Percentiles rank a stretch among this genome's conserved stretches.
Conservation (phyloP, 2,113 vertebrate species). For the Nymphicus hollandicus region DNA sequence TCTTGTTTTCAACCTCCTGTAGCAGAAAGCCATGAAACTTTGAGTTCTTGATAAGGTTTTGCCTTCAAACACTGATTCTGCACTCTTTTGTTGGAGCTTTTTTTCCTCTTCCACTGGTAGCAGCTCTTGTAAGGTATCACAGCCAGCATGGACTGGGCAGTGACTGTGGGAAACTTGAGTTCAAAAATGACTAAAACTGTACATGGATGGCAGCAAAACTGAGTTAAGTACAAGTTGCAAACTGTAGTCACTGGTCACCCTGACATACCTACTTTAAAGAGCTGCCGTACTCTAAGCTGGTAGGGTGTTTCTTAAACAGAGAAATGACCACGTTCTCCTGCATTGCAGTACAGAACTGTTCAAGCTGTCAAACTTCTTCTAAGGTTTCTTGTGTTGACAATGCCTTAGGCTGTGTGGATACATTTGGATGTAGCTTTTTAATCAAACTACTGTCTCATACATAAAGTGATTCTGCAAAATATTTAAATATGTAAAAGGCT, state of each 20-base stretch:
- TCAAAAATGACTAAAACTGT: not conserved
- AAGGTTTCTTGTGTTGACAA: not conserved
- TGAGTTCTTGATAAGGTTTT: not conserved
- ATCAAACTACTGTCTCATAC: not conserved
- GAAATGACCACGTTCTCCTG: not conserved
- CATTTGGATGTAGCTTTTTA: not conserved
- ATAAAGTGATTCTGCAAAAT: constrained; percentile 34
- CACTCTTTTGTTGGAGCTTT: not conserved
- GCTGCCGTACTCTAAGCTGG: not conserved
- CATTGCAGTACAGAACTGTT: not conserved
- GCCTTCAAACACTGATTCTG: not conserved
- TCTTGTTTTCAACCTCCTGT: not conserved
- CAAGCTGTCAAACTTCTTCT: not conserved
- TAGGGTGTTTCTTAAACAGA: not conserved
- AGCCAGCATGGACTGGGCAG: not conserved
- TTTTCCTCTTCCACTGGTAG: not conserved
- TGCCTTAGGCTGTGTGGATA: not conserved
- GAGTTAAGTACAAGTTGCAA: not conserved
- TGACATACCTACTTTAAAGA: not conserved
- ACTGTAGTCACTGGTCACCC: not conserved
- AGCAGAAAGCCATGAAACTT: not conserved
- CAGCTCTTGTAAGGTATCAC: not conserved
- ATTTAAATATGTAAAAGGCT: constrained; percentile 12
- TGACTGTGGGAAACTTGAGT: not conserved
- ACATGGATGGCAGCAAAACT: not conserved